Evolutionary conservation across 2,113 vertebrate species (phyloP), one percentile per base, ranked within the genome.

Genomic region (Tachysurus fulvidraco): DNA sequence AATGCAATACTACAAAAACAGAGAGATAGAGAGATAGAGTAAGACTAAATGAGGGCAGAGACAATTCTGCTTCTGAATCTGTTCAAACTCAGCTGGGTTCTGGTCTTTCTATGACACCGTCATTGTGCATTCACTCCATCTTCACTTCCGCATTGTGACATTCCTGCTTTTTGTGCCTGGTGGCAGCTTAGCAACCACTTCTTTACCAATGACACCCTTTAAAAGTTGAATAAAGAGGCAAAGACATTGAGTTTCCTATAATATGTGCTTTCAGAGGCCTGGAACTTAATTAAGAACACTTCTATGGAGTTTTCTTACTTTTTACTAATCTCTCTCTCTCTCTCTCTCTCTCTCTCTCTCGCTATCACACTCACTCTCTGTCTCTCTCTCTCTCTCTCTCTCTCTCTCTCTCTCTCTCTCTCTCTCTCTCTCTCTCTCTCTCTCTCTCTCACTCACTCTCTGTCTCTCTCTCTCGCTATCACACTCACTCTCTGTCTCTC

Each of bases 21-120:
- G 94, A 59, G 6, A 62, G 28, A 23, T n/a, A n/a, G n/a, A n/a
- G n/a, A n/a, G n/a, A n/a, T 7, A 9, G 46, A 62, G 80, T 60
- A 60, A 60, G 17, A 17, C 21, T 7, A 11, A n/a, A 50, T 62
- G 36, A 46, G 46, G n/a, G 13, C 64, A n/a, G 46, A 28, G 2
- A 10, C 50, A 28, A 54, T 54, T 30, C 50, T 28, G 2, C n/a
- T 28, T 54, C 16, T 16, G 7, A 17, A 28, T 50, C 41, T 50
- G 4, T n/a, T 50, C 30, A 50, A 67, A 23, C 60, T 28, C 25
- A 2, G 60, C 36, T 64, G 80, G 41, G 46, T 82, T 64, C 44
- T 64, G 41, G 60, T 77, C 13, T 36, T 50, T 50, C 46, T 78
- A 50, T 28, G 54, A 50, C 12, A 12, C 74, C 6, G 4, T 54